phyloP scores from a whole-genome alignment of 2,797 vertebrate species.

The Squalus acanthias region DNA sequence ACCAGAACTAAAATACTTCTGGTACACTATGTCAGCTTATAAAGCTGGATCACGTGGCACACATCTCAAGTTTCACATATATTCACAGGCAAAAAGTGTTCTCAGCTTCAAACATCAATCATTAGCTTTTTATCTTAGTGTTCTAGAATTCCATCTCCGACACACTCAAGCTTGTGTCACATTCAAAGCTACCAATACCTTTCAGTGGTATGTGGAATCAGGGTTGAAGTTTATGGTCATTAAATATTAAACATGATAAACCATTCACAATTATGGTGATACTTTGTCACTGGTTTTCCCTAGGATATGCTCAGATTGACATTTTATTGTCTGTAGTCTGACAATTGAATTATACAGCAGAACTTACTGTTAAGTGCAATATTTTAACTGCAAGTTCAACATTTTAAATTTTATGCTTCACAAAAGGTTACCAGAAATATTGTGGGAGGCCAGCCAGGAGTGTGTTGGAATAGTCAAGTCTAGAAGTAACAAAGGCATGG shows the following conservation, averaged over 20 bases:
- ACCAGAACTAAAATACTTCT: neutral
- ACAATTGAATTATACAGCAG: neutral
- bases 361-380: neutral
- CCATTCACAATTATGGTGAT: neutral
- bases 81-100: neutral
- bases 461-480: too few species aligned
- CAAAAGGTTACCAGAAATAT: neutral
- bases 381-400: neutral
- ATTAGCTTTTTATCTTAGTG: neutral
- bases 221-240: neutral
- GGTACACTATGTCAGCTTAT: neutral
- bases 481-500: too few species aligned
- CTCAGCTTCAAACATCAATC: neutral
- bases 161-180: neutral
- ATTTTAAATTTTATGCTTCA: neutral
- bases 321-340: neutral
- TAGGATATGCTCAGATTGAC: neutral
- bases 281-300: neutral
- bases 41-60: neutral
- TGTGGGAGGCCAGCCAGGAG: too few species aligned
- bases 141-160: neutral
- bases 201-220: neutral
- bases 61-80: neutral
- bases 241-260: conserved; percentile 9
- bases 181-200: neutral